Base-by-base conservation (phyloP, 2,113 vertebrate species). In the Crotalus tigris region DNA sequence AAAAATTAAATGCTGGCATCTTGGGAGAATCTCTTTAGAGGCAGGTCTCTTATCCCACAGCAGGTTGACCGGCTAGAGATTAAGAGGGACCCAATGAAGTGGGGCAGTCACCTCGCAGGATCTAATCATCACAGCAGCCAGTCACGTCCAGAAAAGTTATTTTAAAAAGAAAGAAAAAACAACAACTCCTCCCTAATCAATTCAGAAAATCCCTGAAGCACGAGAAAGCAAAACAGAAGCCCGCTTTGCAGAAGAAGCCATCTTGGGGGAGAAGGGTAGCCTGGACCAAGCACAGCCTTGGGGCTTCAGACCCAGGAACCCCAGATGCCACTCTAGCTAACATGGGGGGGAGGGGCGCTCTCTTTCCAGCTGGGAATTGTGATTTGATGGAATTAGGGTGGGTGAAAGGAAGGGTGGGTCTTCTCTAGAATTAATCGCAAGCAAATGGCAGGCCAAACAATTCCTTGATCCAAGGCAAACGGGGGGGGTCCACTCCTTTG, bases 1-100 rank as follows among this genome's bases (percentile, higher is more conserved):
- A 94, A 94, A 90, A 33, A 94, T 24, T 88, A 75, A 93, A n/a
- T 9, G 88, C 49, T 89, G 85, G 26, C 64, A 49, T 88, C 90
- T 90, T 10, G 1, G 51, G 69, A 92, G 69, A 88, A 33, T 58
- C 33, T 91, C 54, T 86, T 53, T 57, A 85, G 90, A 93, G 91
- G 0, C 92, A 86, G 55, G 0, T 1, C 23, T 24, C 92, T 89
- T 86, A 81, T n/a, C 89, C 51, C 11, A 33, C 29, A 91, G 93
- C 86, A 89, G 49, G 49, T 8, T 0, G 89, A 85, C 21, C 93
- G 64, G 1, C 61, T 89, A 1, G 26, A 17, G 12, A 87, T 87
- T 51, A 92, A 53, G 17, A 85, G 17, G 33, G n/a, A 53, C 53
- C 39, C 69, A 1, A 39, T 8, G n/a, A 33, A 81, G 33, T 9